phyloP scores from a whole-genome alignment of 2,113 vertebrate species.

The Perca flavescens region DNA sequence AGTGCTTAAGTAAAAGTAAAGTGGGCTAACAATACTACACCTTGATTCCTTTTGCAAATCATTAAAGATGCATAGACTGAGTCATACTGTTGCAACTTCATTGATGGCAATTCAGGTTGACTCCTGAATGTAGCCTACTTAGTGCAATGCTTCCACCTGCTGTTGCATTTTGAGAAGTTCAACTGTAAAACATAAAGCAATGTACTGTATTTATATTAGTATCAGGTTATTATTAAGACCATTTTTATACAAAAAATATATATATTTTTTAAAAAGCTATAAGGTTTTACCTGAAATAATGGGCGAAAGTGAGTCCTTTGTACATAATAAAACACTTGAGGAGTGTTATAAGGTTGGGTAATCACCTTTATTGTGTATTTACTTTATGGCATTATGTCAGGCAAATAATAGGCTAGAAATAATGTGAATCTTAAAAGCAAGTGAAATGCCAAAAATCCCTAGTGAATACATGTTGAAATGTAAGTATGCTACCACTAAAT shows the following conservation, averaged over 20 bases:
- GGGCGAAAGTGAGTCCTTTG: not conserved
- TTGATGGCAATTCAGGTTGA: not conserved
- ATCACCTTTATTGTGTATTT: not conserved
- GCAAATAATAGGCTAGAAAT: not conserved
- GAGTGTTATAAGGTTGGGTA: not conserved
- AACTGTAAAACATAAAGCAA: not conserved
- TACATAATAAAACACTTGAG: not conserved
- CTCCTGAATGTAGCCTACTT: not conserved
- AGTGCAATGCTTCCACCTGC: conserved; percentile 66
- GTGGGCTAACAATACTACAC: not conserved
- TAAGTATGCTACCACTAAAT: not conserved
- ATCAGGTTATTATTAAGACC: not conserved
- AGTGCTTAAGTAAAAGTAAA: not conserved
- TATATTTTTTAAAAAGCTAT: not conserved
- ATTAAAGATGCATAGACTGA: conserved; percentile 70
- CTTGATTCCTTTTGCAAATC: conserved; percentile 45
- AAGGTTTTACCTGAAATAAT: not conserved
- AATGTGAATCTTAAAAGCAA: not conserved
- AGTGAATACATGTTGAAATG: not conserved
- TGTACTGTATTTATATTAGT: not conserved
- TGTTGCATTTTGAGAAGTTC: conserved; percentile 11
- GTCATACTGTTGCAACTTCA: conserved; percentile 63
- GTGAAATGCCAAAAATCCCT: not conserved
- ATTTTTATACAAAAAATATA: too few species aligned
- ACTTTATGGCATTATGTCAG: not conserved